Evolutionary conservation across 2,888 invertebrate species (phyloP).

Genomic region (Drosophila robusta): DNA sequence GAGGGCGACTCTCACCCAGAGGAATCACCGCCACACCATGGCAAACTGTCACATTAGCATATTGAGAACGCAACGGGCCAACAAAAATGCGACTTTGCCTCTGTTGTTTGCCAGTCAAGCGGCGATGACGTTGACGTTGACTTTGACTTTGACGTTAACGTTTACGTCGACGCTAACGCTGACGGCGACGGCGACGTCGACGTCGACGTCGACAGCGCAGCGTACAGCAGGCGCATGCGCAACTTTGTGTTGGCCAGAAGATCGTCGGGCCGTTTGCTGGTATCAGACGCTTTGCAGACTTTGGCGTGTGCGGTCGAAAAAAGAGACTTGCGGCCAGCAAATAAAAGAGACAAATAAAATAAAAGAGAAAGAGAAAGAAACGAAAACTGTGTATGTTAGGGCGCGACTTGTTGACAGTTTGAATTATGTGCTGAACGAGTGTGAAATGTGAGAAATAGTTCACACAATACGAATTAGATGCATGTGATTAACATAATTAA

Average conservation of each 20-base stretch:
- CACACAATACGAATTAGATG: constrained; percentile 35
- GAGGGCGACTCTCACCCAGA: constrained; percentile 36
- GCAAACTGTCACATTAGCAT: constrained; percentile 81
- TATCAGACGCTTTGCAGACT: constrained; percentile 80
- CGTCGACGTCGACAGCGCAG: constrained; percentile 8
- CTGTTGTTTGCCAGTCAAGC: constrained; percentile 61
- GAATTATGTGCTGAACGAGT: constrained; percentile 55
- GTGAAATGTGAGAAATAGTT: constrained; percentile 50
- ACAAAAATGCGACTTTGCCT: constrained; percentile 64
- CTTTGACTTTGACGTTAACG: constrained; percentile 1
- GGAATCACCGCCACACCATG: constrained; percentile 42
- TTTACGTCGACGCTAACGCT: constrained; percentile 1
- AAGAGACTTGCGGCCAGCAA: constrained; percentile 7
- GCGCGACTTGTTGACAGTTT: constrained; percentile 79
- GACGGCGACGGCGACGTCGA: constrained; percentile 7
- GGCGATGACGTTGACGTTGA: constrained; percentile 34
- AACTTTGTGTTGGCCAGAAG: constrained; percentile 63
- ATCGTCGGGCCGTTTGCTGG: constrained; percentile 50
- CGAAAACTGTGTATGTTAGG: constrained; percentile 48
- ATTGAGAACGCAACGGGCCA: constrained; percentile 72
- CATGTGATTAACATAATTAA: constrained; percentile 77
- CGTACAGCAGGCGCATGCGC: constrained; percentile 62
- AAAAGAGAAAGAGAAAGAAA: constrained; percentile 22
- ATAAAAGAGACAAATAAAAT: constrained; percentile 10
- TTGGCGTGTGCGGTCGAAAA: constrained; percentile 78